phyloP scores from a whole-genome alignment of 2,113 vertebrate genomes.

The Seriola rivoliana region DNA sequence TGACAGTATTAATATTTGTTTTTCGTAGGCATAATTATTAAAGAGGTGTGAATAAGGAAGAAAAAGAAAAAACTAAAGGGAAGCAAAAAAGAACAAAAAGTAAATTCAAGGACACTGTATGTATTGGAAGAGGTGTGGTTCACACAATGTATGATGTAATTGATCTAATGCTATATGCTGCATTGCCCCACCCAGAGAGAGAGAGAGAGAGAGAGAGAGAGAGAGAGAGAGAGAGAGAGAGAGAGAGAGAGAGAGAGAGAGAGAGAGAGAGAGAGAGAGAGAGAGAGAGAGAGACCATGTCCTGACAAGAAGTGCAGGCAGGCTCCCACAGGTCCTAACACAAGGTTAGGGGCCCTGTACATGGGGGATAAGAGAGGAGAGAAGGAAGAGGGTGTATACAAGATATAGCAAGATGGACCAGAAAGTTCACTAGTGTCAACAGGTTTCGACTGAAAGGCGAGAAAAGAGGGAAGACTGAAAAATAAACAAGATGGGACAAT shows the following conservation, averaged over 20 bases:
- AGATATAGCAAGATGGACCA: constrained; percentile 6
- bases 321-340: constrained; percentile 67
- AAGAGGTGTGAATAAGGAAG: too few relatives aligned
- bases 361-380: neutral
- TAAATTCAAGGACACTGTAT: neutral
- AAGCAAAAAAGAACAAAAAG: neutral
- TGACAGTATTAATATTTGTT: too few relatives aligned
- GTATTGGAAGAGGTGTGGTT: constrained; percentile 26
- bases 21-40: too few relatives aligned
- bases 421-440: constrained; percentile 46
- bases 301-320: constrained; percentile 60
- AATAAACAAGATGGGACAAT: neutral
- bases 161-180: constrained; percentile 45
- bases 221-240: constrained; percentile 22
- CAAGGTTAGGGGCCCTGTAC: constrained; percentile 5
- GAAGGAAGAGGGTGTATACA: constrained; percentile 10
- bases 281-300: constrained; percentile 37
- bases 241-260: constrained; percentile 21
- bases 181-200: constrained; percentile 34
- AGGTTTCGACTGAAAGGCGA: constrained; percentile 8
- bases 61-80: too few relatives aligned
- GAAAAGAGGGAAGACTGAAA: neutral
- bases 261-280: constrained; percentile 8
- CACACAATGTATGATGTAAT: constrained; percentile 25
- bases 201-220: constrained; percentile 23